A percentile compares a stretch with the other conserved stretches of the same genome.
Conservation (phyloP, 1,140 invertebrate species). For the Wiebesia pumilae region DNA sequence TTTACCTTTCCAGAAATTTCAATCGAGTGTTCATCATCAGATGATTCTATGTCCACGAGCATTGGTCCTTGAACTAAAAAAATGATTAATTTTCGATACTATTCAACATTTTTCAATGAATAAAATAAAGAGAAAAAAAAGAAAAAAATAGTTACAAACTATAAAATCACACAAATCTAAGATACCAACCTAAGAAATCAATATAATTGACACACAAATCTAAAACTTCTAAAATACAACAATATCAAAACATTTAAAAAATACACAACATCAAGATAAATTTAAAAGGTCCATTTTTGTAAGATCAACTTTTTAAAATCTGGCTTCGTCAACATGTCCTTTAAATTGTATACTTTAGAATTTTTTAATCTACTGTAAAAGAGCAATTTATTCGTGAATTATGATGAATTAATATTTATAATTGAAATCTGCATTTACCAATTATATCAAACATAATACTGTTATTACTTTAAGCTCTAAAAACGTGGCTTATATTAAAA, state of each 20-base stretch:
- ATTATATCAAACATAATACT: slow-evolving; percentile 4
- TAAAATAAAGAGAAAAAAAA: no score
- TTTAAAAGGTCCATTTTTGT: slow-evolving; percentile 47
- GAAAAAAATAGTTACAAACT: slow-evolving; percentile 11
- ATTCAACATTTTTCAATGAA: neutral
- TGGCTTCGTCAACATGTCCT: slow-evolving; percentile 54
- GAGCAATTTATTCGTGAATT: slow-evolving; percentile 3
- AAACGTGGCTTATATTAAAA: slow-evolving; percentile 44
- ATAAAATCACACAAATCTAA: slow-evolving; percentile 50
- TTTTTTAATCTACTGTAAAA: slow-evolving; percentile 36
- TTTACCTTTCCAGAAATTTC: slow-evolving; percentile 81
- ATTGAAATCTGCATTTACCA: neutral
- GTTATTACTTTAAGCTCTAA: slow-evolving; percentile 36
- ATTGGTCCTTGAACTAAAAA: slow-evolving; percentile 68
- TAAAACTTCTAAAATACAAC: slow-evolving; percentile 51
- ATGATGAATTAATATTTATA: slow-evolving; percentile 11
- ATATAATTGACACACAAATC: slow-evolving; percentile 50
- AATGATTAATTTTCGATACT: slow-evolving; percentile 32
- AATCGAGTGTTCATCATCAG: slow-evolving; percentile 87
- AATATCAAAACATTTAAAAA: slow-evolving; percentile 48
- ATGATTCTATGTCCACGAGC: slow-evolving; percentile 78
- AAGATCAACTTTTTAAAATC: slow-evolving; percentile 51
- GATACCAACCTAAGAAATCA: slow-evolving; percentile 39
- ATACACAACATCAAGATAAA: slow-evolving; percentile 51
- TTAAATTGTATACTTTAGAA: slow-evolving; percentile 24